phyloP scores from a whole-genome alignment of 2,113 vertebrate species.

The Penelope pileata region DNA sequence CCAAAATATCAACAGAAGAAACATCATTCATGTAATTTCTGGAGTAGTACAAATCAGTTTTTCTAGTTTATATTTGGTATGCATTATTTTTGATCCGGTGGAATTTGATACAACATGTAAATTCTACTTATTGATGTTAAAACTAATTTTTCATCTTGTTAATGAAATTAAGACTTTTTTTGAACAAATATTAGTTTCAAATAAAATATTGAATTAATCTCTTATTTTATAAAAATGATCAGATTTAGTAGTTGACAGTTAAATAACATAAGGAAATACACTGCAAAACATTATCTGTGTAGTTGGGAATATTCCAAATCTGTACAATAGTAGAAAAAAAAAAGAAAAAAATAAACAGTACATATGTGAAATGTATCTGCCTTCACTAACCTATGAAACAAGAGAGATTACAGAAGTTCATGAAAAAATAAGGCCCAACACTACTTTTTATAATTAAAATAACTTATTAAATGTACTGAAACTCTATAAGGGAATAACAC shows the following conservation, averaged over 20 bases:
- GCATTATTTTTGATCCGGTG: not conserved
- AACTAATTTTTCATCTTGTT: not conserved
- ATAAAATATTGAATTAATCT: not conserved
- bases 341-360: not conserved
- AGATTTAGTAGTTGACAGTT: not conserved
- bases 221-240: not conserved
- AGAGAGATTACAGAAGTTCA: not conserved
- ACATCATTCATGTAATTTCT: not conserved
- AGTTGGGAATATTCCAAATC: not conserved
- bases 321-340: not conserved
- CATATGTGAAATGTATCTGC: not conserved
- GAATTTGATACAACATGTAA: not conserved
- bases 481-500: fast-evolving
- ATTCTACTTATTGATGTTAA: not conserved
- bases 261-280: not conserved
- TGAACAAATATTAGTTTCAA: not conserved
- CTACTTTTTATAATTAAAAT: not conserved
- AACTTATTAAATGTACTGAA: not conserved
- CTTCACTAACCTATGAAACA: not conserved
- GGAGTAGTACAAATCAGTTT: not conserved
- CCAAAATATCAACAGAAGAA: not conserved
- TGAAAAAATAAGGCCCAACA: not conserved
- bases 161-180: not conserved
- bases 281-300: not conserved
- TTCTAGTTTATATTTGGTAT: not conserved